Evolutionary conservation across 2,113 vertebrate species (phyloP), one percentile per base, ranked within the genome.

Genomic region (Aplodontia rufa): DNA sequence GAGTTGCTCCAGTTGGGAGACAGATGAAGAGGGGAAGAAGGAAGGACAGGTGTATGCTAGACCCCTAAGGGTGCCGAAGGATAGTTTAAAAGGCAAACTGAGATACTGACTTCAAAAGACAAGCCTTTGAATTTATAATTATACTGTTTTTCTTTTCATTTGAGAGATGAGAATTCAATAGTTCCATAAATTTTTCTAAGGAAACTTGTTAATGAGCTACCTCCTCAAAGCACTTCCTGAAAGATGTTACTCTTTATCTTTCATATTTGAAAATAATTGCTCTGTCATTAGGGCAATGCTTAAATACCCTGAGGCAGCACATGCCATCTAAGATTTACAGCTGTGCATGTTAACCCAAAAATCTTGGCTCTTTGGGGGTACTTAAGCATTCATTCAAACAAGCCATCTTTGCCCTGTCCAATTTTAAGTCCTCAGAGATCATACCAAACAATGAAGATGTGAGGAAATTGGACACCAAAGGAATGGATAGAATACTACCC

Each of bases 51-150:
- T 24, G 26, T 6, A 6, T 37, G 6, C 26, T 10, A 16, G 14
- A 20, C 3, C 9, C 51, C 24, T 24, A 24, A 26, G 45, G 28
- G n/a, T 60, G 35, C n/a, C 80, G 10, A 49, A 35, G 51, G 32
- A 45, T 12, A 35, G 20, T 75, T 87, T 66, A 74, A 83, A 87
- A 94, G 26, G 4, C 42, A 91, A 17, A 6, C 16, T 45, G 42
- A 66, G 55, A 45, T 24, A 72, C 71, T 37, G 26, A 90, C 71
- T 84, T 80, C 71, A 64, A 51, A 16, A 80, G 51, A 51, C 32
- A 93, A 53, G 32, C 20, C n/a, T 84, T 86, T 93, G 81, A 78
- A 58, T 75, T 96, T n/a, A 60, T 93, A 85, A 90, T 80, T 89
- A 80, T 9, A 26, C 40, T 42, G 45, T 83, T 66, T 66, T 60